Base-by-base conservation (phyloP, 2,113 vertebrate genomes). In the Amphiprion ocellaris region DNA sequence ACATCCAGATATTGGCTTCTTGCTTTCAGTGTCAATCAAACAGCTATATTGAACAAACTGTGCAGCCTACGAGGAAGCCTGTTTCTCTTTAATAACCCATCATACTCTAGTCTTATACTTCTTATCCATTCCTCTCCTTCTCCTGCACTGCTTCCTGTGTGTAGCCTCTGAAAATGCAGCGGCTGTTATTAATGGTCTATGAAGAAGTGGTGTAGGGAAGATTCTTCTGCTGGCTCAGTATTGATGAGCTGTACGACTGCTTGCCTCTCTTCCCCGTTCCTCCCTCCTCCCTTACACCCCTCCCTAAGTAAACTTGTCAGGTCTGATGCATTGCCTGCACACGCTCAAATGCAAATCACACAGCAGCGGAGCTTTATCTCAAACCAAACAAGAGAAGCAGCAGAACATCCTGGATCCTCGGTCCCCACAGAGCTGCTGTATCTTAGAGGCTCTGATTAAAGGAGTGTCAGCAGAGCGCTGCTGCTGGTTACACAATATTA, bases 251-350 rank as follows among this genome's bases (percentile, higher is more conserved):
- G 68, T 39, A 50, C 15, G 65, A 53, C 67, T 50, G 61, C 28
- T 1, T 26, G 54, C 4, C 41, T 14, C 53, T 1, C 66, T 1
- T 10, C 53, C 19, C 66, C 47, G 0, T 8, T 37, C 58, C 19
- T 44, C 37, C 21, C 53, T 23, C 53, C n/a, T 19, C 37, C 10
- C 3, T n/a, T 1, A 7, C 0, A 23, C 17, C 0, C 17, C 41
- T 5, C 39, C n/a, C 14, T 75, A 90, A 85, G 85, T 85, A 89
- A 90, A 90, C 83, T 60, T 90, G 90, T 90, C 92, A 89, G 84
- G 41, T 14, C 86, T 92, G 90, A 92, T 90, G 64, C 77, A 89
- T 87, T 72, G 84, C 78, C 74, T 79, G 62, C 81, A 63, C 67
- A 28, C 46, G 46, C 65, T 85, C 69, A 50, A 75, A 93, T 89